Conservation (phyloP, 2,113 vertebrate genomes). For the Tetrao urogallus region DNA sequence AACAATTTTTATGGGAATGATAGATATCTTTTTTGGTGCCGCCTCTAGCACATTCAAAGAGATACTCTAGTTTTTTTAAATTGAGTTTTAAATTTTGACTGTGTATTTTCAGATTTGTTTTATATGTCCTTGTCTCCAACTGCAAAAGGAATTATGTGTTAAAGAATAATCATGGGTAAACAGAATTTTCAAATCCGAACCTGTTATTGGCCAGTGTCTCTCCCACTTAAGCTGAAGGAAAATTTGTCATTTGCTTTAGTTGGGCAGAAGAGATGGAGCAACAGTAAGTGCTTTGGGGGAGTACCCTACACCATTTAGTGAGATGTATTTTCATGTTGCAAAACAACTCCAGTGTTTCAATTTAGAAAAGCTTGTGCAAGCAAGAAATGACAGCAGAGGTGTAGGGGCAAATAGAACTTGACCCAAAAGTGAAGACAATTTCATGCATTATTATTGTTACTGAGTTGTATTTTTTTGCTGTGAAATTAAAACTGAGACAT, state of each 20-base stretch:
- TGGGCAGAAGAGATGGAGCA: background rate
- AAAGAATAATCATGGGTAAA: background rate
- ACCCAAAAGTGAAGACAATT: background rate
- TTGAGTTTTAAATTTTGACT: background rate
- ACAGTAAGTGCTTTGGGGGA: background rate
- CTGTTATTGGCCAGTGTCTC: background rate
- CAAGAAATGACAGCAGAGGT: background rate
- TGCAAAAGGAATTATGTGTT: background rate
- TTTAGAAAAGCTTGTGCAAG: background rate
- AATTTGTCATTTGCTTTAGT: background rate
- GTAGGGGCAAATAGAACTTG: background rate
- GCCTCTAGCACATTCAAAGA: background rate
- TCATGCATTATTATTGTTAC: background rate
- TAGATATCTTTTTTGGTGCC: background rate
- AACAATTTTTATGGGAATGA: background rate
- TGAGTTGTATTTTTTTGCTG: background rate
- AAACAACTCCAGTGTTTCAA: background rate
- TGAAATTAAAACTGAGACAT: background rate
- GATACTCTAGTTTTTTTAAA: background rate
- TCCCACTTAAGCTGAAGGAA: background rate
- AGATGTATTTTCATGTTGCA: background rate
- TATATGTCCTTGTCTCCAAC: background rate
- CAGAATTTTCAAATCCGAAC: background rate
- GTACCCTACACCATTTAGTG: background rate
- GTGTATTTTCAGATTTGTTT: background rate